A percentile compares a stretch with the other conserved stretches of the same genome.
These are phyloP conservation scores for Basileuterus tristriatus DNA, from an alignment of 2,797 vertebrate species.

Conservation along the genomic window DNA sequence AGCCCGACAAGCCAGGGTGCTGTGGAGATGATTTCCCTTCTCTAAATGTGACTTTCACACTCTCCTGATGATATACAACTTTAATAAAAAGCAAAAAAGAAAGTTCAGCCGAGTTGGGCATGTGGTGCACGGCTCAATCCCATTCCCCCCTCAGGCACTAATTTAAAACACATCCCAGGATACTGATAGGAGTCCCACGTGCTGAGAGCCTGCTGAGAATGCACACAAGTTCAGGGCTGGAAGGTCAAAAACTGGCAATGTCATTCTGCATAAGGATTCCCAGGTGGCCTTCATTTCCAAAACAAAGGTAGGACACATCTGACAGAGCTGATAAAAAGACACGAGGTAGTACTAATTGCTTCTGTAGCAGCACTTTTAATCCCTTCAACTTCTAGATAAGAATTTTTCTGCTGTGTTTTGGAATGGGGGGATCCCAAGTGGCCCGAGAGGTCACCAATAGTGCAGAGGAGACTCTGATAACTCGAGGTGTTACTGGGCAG, in stretches of 20 bases:
- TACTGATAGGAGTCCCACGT: background rate
- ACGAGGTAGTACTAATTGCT: background rate
- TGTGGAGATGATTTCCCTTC: constrained; percentile 15
- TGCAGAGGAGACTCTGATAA: rapidly evolving
- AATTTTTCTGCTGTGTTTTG: background rate
- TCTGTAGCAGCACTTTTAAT: background rate
- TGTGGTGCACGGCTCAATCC: background rate
- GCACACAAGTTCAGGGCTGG: background rate
- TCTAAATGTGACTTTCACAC: constrained; percentile 50
- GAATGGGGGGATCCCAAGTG: background rate
- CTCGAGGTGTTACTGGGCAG: background rate
- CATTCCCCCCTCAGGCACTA: background rate
- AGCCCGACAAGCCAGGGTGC: background rate
- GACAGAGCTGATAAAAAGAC: background rate
- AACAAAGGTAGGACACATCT: background rate
- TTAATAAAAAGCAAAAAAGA: constrained; percentile 65
- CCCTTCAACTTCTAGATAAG: background rate
- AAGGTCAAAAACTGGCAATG: background rate
- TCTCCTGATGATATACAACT: constrained; percentile 64
- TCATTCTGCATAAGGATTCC: background rate
- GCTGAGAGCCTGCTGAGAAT: background rate
- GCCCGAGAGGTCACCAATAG: background rate
- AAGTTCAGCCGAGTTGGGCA: constrained; percentile 38
- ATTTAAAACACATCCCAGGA: constrained; percentile 12
- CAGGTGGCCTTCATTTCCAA: background rate